phyloP scores from a whole-genome alignment of 1,140 invertebrate species.

The Arctopsyche grandis region DNA sequence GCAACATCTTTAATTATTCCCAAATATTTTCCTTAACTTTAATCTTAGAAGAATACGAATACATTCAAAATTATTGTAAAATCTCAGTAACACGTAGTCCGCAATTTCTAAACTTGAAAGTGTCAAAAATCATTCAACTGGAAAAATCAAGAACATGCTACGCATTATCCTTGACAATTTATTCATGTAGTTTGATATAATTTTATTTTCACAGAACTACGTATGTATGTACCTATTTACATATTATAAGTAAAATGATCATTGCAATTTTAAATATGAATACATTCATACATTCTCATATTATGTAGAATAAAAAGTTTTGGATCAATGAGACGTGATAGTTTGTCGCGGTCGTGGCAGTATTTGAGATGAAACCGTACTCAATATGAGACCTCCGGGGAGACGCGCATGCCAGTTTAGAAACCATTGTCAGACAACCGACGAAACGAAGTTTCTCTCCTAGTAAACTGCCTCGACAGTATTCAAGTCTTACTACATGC shows the following conservation, averaged over 20 bases:
- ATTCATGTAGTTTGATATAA: not conserved
- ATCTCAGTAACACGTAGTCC: too few species aligned
- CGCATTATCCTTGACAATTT: too few species aligned
- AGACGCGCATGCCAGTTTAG: slow-evolving; percentile 2
- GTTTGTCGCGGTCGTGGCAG: not conserved
- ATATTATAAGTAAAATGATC: too few species aligned
- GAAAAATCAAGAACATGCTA: too few species aligned
- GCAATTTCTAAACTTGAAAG: too few species aligned
- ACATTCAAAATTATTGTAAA: too few species aligned
- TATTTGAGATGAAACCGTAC: not conserved
- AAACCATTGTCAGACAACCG: slow-evolving; percentile 25
- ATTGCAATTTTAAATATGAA: too few species aligned
- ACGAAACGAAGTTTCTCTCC: slow-evolving; percentile 25
- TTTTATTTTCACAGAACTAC: not conserved
- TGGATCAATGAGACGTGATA: not conserved
- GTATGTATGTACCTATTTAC: not conserved
- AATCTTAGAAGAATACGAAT: too few species aligned
- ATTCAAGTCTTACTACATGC: not conserved
- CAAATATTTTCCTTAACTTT: too few species aligned
- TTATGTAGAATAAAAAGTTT: not conserved
- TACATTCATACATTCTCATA: too few species aligned
- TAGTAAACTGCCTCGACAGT: not conserved
- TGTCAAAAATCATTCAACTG: too few species aligned
- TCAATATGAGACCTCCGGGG: slow-evolving; percentile 7
- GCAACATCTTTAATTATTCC: too few species aligned